A percentile compares a stretch with the other conserved stretches of the same genome.
Conservation (phyloP, 2,113 vertebrate species). For the Pseudorectes ferrugineus region DNA sequence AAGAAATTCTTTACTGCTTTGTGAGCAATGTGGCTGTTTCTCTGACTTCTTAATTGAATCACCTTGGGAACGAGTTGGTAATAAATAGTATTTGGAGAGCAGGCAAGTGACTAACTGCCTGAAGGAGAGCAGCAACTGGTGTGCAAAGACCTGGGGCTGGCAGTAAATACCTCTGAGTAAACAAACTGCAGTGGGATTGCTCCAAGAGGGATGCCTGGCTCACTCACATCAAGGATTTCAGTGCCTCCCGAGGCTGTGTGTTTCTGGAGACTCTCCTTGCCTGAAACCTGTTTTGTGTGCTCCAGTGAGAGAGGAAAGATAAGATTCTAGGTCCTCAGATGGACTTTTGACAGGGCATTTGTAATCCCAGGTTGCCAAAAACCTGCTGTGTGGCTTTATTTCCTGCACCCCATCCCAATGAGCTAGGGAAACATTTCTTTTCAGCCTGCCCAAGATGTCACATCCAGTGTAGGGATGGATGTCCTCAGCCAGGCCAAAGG, state of each 20-base stretch:
- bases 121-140: conserved; percentile 8
- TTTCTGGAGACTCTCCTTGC: not conserved
- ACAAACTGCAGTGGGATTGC: not conserved
- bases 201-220: not conserved
- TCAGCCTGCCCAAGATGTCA: not conserved
- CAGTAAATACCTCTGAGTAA: not conserved
- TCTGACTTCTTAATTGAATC: conserved; percentile 49
- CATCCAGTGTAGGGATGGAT: rapidly evolving
- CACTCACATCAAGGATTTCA: not conserved
- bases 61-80: conserved; percentile 1
- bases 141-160: not conserved
- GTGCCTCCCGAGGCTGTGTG: not conserved
- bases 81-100: conserved; percentile 26
- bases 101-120: conserved; percentile 1
- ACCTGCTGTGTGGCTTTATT: not conserved
- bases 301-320: not conserved
- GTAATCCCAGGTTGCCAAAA: not conserved
- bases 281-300: not conserved
- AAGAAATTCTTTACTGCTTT: conserved; percentile 43
- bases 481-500: not conserved
- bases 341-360: not conserved
- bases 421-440: not conserved
- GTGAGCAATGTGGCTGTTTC: conserved; percentile 12
- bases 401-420: rapidly evolving
- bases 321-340: not conserved